These are phyloP conservation scores for Colinus virginianus DNA, from an alignment of 2,113 vertebrate genomes.

Conservation along the genomic window DNA sequence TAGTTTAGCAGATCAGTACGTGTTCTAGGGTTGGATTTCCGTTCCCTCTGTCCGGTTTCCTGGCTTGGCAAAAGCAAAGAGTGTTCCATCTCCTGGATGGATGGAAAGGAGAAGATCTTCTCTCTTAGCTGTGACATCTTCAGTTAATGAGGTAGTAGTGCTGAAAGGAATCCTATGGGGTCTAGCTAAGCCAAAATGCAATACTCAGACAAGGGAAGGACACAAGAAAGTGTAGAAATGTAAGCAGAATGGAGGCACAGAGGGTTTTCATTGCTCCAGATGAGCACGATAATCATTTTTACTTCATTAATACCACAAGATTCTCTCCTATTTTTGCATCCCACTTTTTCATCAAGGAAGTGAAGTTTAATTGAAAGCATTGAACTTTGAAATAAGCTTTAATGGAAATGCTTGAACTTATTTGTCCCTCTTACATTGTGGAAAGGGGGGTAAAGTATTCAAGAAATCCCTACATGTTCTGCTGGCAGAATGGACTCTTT, in stretches of 20 bases:
- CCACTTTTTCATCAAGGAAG: neutral
- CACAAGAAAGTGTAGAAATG: neutral
- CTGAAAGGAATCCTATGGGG: neutral
- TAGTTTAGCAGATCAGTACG: neutral
- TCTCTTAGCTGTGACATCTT: slow-evolving; percentile 13
- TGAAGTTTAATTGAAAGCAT: neutral
- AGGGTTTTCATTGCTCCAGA: neutral
- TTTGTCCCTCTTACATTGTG: neutral
- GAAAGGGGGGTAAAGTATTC: neutral
- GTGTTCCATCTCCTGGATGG: slow-evolving; percentile 18
- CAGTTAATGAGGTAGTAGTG: neutral
- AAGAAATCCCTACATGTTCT: neutral
- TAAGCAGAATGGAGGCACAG: neutral
- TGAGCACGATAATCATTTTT: neutral
- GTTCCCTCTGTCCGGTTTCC: slow-evolving; percentile 48
- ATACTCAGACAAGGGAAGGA: neutral
- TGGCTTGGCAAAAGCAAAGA: slow-evolving; percentile 31
- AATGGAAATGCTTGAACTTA: neutral
- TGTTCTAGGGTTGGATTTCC: slow-evolving; percentile 41
- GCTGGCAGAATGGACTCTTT: neutral
- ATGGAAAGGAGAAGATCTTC: slow-evolving; percentile 9
- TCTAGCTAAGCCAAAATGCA: neutral
- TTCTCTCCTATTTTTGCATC: neutral
- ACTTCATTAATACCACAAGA: neutral
- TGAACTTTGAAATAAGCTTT: too few relatives aligned